These are phyloP conservation scores for Gavia stellata DNA, from an alignment of 2,113 vertebrate species.

Conservation along the genomic window DNA sequence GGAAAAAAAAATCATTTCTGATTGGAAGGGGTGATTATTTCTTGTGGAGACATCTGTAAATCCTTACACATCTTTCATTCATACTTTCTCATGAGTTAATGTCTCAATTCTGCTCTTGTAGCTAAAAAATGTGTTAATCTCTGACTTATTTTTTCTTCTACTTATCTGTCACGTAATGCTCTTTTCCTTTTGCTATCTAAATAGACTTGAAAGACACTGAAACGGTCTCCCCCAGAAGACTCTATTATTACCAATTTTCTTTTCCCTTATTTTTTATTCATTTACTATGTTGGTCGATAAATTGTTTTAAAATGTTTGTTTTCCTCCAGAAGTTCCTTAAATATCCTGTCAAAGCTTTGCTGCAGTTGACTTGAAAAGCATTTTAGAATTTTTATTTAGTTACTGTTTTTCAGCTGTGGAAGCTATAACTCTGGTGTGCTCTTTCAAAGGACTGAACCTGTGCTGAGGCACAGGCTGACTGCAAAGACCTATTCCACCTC, in stretches of 20 bases:
- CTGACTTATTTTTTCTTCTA: background rate
- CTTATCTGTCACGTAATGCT: background rate
- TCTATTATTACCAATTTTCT: background rate
- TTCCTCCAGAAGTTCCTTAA: background rate
- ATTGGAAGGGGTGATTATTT: background rate
- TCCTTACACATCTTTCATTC: background rate
- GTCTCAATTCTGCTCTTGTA: background rate
- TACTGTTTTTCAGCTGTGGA: background rate
- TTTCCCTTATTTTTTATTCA: background rate
- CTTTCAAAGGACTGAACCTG: background rate
- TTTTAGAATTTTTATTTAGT: background rate
- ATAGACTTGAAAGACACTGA: background rate
- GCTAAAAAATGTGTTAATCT: background rate
- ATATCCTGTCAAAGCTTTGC: background rate
- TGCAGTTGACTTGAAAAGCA: background rate
- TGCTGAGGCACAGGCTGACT: background rate
- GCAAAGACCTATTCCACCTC: background rate
- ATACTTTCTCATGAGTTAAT: background rate
- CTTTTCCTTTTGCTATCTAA: background rate
- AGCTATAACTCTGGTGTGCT: background rate
- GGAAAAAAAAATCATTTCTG: background rate
- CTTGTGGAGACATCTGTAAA: background rate
- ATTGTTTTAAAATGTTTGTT: background rate
- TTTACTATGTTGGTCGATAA: background rate
- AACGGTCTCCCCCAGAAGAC: background rate